Base-by-base conservation (phyloP, 1,140 invertebrate genomes). In the Eumeta japonica region DNA sequence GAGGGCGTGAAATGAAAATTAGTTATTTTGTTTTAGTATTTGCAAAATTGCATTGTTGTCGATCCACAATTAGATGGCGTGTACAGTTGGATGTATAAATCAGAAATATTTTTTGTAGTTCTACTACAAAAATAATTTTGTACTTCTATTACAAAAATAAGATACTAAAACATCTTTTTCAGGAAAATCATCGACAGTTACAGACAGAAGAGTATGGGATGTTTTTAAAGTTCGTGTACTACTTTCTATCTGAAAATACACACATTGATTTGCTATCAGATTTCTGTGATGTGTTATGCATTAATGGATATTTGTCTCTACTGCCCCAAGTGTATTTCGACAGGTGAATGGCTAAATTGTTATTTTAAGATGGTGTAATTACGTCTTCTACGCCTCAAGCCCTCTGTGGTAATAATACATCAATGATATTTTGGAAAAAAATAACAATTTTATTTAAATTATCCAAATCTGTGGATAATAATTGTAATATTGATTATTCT, bases 121-220 rank as follows among this genome's bases (percentile, higher is more conserved):
- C n/a, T n/a, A n/a, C n/a, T n/a, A n/a, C n/a, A n/a, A n/a, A n/a
- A n/a, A n/a, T n/a, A n/a, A n/a, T n/a, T n/a, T n/a, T n/a, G n/a
- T n/a, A n/a, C n/a, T n/a, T n/a, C n/a, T n/a, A n/a, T n/a, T n/a
- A n/a, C n/a, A n/a, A n/a, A n/a, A n/a, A n/a, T n/a, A n/a, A n/a
- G n/a, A n/a, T n/a, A n/a, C n/a, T n/a, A n/a, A n/a, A n/a, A n/a
- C n/a, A n/a, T n/a, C n/a, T n/a, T n/a, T n/a, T n/a, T n/a, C n/a
- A 73, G 68, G 68, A 70, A 10, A 56, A 68, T 37, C 52, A 59
- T 47, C 44, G 41, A 3, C 41, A 52, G 39, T 50, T 67, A 27
- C 30, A 41, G 3, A 61, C 51, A 2, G 68, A 62, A 32, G 65
- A 68, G 48, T 73, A 70, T 30, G 38, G 44, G 4, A 38, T 62